These are phyloP conservation scores for Diabrotica balteata DNA, from an alignment of 2,888 invertebrate genomes.

Conservation along the genomic window DNA sequence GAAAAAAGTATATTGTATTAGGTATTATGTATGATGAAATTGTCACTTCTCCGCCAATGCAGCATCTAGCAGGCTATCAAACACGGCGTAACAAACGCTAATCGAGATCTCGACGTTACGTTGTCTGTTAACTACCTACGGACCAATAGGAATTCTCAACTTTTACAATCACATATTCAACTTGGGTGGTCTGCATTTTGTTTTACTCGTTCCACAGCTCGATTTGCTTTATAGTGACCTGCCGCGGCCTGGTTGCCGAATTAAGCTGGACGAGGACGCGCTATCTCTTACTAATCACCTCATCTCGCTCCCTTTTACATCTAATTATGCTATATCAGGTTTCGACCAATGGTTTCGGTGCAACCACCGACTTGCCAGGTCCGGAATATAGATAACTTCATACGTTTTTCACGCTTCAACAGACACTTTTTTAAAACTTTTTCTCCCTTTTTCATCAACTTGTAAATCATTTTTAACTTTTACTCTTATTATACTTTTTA, in stretches of 20 bases:
- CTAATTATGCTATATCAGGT: constrained; percentile 45
- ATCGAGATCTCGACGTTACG: constrained; percentile 45
- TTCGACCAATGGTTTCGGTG: constrained; percentile 35
- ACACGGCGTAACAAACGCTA: constrained; percentile 51
- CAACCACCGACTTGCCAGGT: constrained; percentile 3
- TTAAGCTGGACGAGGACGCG: constrained; percentile 29
- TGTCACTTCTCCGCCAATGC: constrained; percentile 23
- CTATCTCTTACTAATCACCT: constrained; percentile 47
- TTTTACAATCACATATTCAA: constrained; percentile 56
- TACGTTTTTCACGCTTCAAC: background rate
- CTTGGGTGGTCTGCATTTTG: constrained; percentile 61
- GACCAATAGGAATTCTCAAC: constrained; percentile 52
- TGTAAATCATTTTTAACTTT: too few relatives aligned
- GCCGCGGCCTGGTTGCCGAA: constrained; percentile 41
- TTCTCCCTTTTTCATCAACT: too few relatives aligned
- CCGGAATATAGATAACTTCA: background rate
- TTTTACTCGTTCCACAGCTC: constrained; percentile 55
- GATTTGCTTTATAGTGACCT: constrained; percentile 34
- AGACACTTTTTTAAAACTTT: too few relatives aligned
- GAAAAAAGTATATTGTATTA: too few relatives aligned
- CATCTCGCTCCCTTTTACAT: constrained; percentile 45
- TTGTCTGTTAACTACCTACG: constrained; percentile 49
- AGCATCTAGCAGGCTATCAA: constrained; percentile 31
- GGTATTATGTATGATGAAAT: too few relatives aligned
- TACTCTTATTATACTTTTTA: too few relatives aligned